Conservation (phyloP, 1,140 invertebrate species). For the Nasonia longicornis region DNA sequence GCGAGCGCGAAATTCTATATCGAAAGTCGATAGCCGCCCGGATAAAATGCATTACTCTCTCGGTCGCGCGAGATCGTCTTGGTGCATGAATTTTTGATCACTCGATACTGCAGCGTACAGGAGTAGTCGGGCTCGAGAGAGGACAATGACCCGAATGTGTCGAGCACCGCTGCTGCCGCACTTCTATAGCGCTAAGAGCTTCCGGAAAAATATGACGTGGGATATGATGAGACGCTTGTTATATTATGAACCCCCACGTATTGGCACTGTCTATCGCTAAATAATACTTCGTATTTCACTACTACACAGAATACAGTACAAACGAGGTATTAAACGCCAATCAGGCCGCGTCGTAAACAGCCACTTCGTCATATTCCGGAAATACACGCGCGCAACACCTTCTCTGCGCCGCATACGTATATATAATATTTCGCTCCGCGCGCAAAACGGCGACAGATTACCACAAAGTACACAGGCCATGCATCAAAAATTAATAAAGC, state of each 20-base stretch:
- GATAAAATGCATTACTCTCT: slow-evolving; percentile 31
- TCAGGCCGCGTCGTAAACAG: not conserved
- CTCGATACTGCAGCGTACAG: not conserved
- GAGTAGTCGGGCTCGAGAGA: not conserved
- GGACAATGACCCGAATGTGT: slow-evolving; percentile 20
- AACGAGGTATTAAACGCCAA: not conserved
- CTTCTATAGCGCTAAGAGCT: not conserved
- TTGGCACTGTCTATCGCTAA: not conserved
- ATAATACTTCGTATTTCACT: too few relatives aligned
- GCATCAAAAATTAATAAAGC: not conserved
- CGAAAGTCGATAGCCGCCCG: slow-evolving; percentile 32
- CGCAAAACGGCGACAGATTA: not conserved
- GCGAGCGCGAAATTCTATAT: slow-evolving; percentile 22
- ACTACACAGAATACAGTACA: too few relatives aligned
- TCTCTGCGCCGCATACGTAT: not conserved
- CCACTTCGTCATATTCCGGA: not conserved
- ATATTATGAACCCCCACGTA: not conserved
- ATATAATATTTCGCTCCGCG: not conserved
- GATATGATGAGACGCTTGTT: not conserved
- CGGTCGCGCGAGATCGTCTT: slow-evolving; percentile 8
- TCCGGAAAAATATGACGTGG: not conserved
- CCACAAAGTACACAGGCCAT: not conserved
- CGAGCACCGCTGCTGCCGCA: not conserved
- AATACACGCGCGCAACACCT: not conserved
- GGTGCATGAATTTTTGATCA: slow-evolving; percentile 41